Base-by-base conservation (phyloP, 2,113 vertebrate genomes). In the Zingel zingel region DNA sequence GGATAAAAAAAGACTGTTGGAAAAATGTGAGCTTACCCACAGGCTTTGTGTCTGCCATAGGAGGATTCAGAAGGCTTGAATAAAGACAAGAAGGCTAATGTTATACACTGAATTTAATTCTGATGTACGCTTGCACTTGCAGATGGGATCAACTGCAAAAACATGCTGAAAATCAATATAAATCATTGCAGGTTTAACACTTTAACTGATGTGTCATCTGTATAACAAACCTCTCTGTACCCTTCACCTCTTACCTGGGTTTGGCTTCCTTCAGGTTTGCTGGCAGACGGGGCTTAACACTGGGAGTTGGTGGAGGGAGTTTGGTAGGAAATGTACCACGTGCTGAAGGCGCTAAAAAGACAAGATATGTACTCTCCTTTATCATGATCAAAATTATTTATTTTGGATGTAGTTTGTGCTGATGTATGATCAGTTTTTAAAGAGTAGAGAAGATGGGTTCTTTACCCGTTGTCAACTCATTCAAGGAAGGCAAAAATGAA, bases 381-480 rank as follows among this genome's bases (percentile, higher is more conserved):
- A 12, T 56, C 2, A 45, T 21, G 0, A n/a, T 27, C 8, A 23
- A 27, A 30, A 18, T 18, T 0, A 1, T 51, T 36, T 27, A 1
- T 54, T 57, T 67, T 13, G 5, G 14, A 27, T 53, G 6, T 61
- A 9, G 9, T 59, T 57, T 77, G 30, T 39, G 39, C 2, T 50
- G 10, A 80, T 53, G 16, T 56, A 63, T 71, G 9, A 57, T 45
- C 7, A 21, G 4, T 64, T 27, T 43, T 59, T 63, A 1, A 56
- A 50, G 4, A 59, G 4, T 6, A 21, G 43, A 68, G 18, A 51
- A 51, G 2, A 47, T 33, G 43, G 43, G 19, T 1, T 61, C 57
- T 70, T 87, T 84, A 94, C 94, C 83, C 82, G 89, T 14, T 80
- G 89, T 90, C n/a, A 64, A 14, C 10, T 90, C 90, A 62, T 51